phyloP scores from a whole-genome alignment of 1,140 invertebrate genomes.

The Drosophila punjabiensis region DNA sequence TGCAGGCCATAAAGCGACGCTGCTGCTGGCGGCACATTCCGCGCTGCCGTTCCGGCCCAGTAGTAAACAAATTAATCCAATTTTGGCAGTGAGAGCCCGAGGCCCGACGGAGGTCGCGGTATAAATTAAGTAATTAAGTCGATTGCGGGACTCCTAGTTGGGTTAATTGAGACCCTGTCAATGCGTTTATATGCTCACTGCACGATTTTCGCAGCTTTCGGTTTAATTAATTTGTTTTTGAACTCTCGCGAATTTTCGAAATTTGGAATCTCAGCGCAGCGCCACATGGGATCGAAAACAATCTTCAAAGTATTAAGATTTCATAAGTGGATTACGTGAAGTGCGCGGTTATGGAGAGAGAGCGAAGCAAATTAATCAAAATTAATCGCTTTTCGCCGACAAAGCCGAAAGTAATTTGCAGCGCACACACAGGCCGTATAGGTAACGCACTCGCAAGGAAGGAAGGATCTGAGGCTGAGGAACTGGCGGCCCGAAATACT shows the following conservation, averaged over 20 bases:
- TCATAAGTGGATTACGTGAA: conserved; percentile 53
- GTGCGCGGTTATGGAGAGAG: conserved; percentile 3
- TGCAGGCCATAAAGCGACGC: conserved; percentile 37
- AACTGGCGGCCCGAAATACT: conserved; percentile 68
- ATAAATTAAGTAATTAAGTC: conserved; percentile 81
- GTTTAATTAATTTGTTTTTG: conserved; percentile 47
- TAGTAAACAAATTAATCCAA: conserved; percentile 82
- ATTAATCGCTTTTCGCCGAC: conserved; percentile 72
- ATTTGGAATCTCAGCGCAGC: conserved; percentile 1
- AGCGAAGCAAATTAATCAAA: conserved; percentile 70
- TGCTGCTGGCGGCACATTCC: conserved; percentile 18
- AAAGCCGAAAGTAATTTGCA: conserved; percentile 72
- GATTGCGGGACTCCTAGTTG: conserved; percentile 46
- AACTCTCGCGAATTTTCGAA: not conserved
- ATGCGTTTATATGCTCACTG: conserved; percentile 71
- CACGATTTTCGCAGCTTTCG: conserved; percentile 1
- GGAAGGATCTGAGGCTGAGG: not conserved
- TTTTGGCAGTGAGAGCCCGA: conserved; percentile 42
- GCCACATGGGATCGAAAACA: conserved; percentile 53
- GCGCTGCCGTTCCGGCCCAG: conserved; percentile 17
- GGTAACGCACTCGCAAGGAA: conserved; percentile 47
- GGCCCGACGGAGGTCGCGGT: conserved; percentile 36
- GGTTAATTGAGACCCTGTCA: conserved; percentile 76
- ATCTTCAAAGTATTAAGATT: conserved; percentile 54
- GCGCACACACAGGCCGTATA: conserved; percentile 75